These are phyloP conservation scores for Sceloporus tristichus DNA, from an alignment of 2,113 vertebrate genomes.

Conservation along the genomic window DNA sequence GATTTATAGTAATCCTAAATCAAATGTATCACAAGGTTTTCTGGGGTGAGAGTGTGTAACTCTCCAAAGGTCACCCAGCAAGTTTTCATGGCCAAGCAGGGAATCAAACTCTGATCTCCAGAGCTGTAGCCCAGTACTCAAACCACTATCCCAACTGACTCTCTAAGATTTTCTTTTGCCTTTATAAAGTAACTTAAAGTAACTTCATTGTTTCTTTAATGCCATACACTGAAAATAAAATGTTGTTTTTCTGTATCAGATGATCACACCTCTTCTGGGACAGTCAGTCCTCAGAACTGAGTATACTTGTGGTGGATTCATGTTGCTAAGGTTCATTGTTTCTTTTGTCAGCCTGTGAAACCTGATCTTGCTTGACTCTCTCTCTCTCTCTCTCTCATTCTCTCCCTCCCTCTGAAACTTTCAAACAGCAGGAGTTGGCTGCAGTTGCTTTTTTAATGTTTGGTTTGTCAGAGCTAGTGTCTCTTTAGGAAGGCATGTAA, in stretches of 20 bases:
- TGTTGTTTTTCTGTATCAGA: background rate
- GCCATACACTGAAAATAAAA: background rate
- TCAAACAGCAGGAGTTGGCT: slow-evolving; percentile 12
- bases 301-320: background rate
- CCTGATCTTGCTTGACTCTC: background rate
- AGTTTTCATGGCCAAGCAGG: no score
- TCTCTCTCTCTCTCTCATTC: background rate
- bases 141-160: no score
- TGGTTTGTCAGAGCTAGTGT: background rate
- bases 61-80: no score
- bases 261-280: slow-evolving; percentile 16
- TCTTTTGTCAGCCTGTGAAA: slow-evolving; percentile 16
- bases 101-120: no score
- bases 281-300: slow-evolving; percentile 11
- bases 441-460: background rate
- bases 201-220: fast-evolving
- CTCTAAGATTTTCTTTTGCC: background rate
- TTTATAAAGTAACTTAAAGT: background rate
- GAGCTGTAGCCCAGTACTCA: no score
- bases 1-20: no score
- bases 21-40: no score
- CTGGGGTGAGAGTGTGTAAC: no score
- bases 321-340: slow-evolving; percentile 1
- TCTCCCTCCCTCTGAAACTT: fast-evolving
- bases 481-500: background rate